These are phyloP conservation scores for Synergus umbraculus DNA, from an alignment of 2,888 invertebrate genomes.

Conservation along the genomic window DNA sequence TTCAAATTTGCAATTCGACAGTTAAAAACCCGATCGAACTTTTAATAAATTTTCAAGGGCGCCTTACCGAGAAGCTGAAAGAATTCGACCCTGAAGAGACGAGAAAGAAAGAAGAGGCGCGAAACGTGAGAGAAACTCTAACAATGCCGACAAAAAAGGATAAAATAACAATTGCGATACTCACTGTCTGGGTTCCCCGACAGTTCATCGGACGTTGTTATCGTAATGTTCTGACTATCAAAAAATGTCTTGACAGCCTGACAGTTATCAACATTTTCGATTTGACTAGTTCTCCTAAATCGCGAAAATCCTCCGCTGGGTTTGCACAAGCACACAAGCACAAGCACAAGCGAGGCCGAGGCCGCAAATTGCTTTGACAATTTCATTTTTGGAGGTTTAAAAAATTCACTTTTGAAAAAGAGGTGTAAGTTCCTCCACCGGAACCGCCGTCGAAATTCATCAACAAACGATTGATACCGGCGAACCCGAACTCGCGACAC, in stretches of 20 bases:
- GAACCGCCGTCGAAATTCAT: conserved; percentile 19
- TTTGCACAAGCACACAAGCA: conserved; percentile 46
- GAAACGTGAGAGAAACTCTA: conserved; percentile 41
- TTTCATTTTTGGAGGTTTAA: conserved; percentile 14
- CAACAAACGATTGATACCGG: background rate
- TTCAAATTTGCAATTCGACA: background rate
- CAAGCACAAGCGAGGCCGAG: conserved; percentile 42
- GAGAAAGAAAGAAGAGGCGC: conserved; percentile 38
- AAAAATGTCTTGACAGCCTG: conserved; percentile 49
- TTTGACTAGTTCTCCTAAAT: conserved; percentile 18
- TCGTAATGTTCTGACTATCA: conserved; percentile 48
- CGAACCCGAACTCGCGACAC: too few relatives aligned
- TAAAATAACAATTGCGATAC: conserved; percentile 38
- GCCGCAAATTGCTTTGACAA: conserved; percentile 15
- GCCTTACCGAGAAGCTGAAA: conserved; percentile 33
- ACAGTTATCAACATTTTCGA: conserved; percentile 43
- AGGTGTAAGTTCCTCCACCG: conserved; percentile 36
- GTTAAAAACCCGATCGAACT: background rate
- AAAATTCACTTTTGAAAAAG: conserved; percentile 9
- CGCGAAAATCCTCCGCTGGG: conserved; percentile 42
- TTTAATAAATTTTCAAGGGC: conserved; percentile 37
- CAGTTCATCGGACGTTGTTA: conserved; percentile 20
- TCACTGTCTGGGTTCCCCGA: conserved; percentile 33
- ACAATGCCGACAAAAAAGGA: conserved; percentile 37
- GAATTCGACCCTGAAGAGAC: conserved; percentile 40